A percentile compares a stretch with the other conserved stretches of the same genome.
phyloP scores from a whole-genome alignment of 2,888 invertebrate genomes.

The Agriopis aurantiaria region DNA sequence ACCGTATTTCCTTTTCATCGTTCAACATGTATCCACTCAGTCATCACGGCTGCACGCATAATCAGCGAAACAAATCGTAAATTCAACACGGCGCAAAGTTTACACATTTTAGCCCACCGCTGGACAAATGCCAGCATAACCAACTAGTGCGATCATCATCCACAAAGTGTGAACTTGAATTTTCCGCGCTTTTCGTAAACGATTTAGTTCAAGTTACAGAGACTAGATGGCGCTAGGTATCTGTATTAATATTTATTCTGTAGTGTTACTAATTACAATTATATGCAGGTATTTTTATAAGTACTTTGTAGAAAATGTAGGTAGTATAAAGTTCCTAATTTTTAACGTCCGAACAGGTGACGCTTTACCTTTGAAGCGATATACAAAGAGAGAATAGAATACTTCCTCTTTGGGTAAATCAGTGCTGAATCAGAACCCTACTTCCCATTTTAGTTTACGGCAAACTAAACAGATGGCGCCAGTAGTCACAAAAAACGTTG shows the following conservation, averaged over 20 bases:
- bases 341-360: too few species aligned
- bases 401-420: too few species aligned
- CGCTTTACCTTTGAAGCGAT: neutral
- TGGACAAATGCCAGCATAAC: slow-evolving; percentile 43
- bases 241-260: too few species aligned
- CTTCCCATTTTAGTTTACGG: neutral
- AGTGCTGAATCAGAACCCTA: too few species aligned
- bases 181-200: slow-evolving; percentile 33
- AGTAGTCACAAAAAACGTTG: neutral
- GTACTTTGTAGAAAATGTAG: neutral
- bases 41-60: slow-evolving; percentile 36
- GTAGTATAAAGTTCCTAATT: neutral
- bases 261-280: too few species aligned
- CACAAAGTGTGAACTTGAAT: slow-evolving; percentile 25
- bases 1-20: too few species aligned
- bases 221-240: slow-evolving; percentile 40
- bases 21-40: slow-evolving; percentile 30
- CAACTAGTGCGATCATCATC: slow-evolving; percentile 37
- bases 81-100: slow-evolving; percentile 31
- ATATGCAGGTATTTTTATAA: too few species aligned
- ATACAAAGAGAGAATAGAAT: neutral
- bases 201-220: slow-evolving; percentile 17
- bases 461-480: slow-evolving; percentile 6
- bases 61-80: slow-evolving; percentile 33
- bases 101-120: slow-evolving; percentile 27